These are phyloP conservation scores for Vesta saturnalis DNA, from an alignment of 2,888 invertebrate species.

Conservation along the genomic window DNA sequence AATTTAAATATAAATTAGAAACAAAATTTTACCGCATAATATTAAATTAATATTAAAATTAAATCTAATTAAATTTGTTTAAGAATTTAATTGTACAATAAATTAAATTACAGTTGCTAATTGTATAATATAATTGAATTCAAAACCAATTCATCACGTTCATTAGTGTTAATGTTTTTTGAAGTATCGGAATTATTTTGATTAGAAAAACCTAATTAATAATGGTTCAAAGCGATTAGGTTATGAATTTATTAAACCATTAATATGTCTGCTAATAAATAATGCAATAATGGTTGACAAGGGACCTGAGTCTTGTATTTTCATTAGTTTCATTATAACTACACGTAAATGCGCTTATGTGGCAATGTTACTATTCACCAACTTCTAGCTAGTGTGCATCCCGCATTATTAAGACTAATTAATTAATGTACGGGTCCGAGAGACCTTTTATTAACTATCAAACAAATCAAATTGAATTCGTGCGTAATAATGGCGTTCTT, in stretches of 20 bases:
- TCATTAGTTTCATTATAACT: slow-evolving; percentile 59
- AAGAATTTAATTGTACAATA: background rate
- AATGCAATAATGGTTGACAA: slow-evolving; percentile 29
- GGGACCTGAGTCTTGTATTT: slow-evolving; percentile 44
- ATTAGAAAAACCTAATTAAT: background rate
- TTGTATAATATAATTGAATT: background rate
- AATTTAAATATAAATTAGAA: slow-evolving; percentile 12
- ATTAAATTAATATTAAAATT: background rate
- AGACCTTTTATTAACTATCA: slow-evolving; percentile 15
- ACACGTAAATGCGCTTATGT: slow-evolving; percentile 58
- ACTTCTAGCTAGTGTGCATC: slow-evolving; percentile 32
- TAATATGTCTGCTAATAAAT: slow-evolving; percentile 16
- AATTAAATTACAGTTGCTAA: background rate
- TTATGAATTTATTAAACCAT: slow-evolving; percentile 9
- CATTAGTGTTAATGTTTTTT: background rate
- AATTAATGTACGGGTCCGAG: slow-evolving; percentile 44
- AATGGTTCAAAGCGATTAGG: slow-evolving; percentile 2
- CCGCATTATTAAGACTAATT: slow-evolving; percentile 33
- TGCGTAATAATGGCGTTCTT: background rate
- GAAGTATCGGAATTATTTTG: background rate
- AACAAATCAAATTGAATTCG: slow-evolving; percentile 1
- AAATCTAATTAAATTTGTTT: background rate
- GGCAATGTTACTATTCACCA: slow-evolving; percentile 34
- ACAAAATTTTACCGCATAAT: background rate
- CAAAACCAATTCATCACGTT: background rate